Evolutionary conservation across 2,113 vertebrate species (phyloP), one percentile per base, ranked within the genome.

Genomic region (Lagopus leucura): DNA sequence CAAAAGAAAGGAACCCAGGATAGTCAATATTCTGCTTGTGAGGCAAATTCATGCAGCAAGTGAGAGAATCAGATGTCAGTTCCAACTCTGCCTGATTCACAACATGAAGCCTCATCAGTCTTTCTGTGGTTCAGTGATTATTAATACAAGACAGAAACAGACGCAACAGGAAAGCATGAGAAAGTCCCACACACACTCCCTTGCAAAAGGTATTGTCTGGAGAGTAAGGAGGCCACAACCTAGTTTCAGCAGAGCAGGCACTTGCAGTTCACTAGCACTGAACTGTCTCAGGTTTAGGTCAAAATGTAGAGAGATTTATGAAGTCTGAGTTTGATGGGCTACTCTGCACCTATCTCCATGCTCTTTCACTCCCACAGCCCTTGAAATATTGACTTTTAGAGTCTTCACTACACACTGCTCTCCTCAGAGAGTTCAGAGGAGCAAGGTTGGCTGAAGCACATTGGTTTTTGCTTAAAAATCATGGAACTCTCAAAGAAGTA

Each of bases 131-230:
- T 95, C 93, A 81, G 66, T 86, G 90, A 96, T 82, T 95, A 64
- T 82, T 86, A 81, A 88, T 25, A 88, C 30, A 84, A 81, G 83
- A 28, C 57, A 90, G 86, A 93, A 93, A 81, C 73, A 91, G 77
- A 96, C 93, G 90, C 88, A 95, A 96, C 76, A 96, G 96, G 96
- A 96, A 96, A 94, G 92, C 92, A 69, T 96, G 86, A 92, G 92
- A 90, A 96, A 96, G 93, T 94, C 95, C 94, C 96, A 77, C 90
- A 78, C 70, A 67, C 40, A 17, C 76, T 92, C 45, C 69, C 70
- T 90, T 78, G 92, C 88, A 92, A 85, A 80, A 86, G 65, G 90
- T 1, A 1, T 69, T 25, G 76, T 92, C 93, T 96, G 90, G 80
- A 95, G 88, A 86, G 15, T 3, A 61, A 43, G 43, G 70, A 94